Evolutionary conservation across 1,140 invertebrate species (phyloP).

Genomic region (Parapsyche elsis): DNA sequence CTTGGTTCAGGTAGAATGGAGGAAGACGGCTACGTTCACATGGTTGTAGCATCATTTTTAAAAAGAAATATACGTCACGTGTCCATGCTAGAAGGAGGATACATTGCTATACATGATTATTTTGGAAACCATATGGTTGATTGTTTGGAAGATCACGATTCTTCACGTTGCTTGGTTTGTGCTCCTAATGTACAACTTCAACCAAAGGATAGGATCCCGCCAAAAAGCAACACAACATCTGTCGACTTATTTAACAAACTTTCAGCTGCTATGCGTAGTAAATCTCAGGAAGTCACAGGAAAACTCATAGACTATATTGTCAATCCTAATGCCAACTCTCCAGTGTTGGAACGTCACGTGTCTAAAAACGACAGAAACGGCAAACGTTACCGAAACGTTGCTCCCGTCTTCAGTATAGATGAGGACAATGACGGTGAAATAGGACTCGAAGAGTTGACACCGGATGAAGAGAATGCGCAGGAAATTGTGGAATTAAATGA

Average conservation of each 20-base stretch:
- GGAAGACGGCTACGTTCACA: slow-evolving; percentile 97
- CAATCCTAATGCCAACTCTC: slow-evolving; percentile 77
- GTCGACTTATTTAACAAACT: slow-evolving; percentile 82
- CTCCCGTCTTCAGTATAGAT: slow-evolving; percentile 95
- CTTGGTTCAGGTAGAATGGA: slow-evolving; percentile 94
- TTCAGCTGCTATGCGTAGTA: slow-evolving; percentile 85
- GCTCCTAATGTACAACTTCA: slow-evolving; percentile 69
- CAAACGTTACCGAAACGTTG: slow-evolving; percentile 90
- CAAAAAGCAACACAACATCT: slow-evolving; percentile 64
- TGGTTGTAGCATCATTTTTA: slow-evolving; percentile 97
- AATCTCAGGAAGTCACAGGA: slow-evolving; percentile 91
- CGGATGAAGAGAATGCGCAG: slow-evolving; percentile 60
- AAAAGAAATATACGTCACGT: slow-evolving; percentile 95
- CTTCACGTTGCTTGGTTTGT: slow-evolving; percentile 83
- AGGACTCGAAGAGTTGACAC: slow-evolving; percentile 59
- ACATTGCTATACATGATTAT: slow-evolving; percentile 88
- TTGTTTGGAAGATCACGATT: slow-evolving; percentile 85
- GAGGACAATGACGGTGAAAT: slow-evolving; percentile 84
- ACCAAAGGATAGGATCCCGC: slow-evolving; percentile 60
- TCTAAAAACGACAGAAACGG: slow-evolving; percentile 83
- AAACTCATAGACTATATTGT: slow-evolving; percentile 95
- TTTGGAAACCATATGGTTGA: slow-evolving; percentile 82
- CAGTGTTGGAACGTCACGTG: slow-evolving; percentile 78
- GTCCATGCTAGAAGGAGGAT: slow-evolving; percentile 92
- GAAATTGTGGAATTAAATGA: slow-evolving; percentile 63